Evolutionary conservation across 2,888 invertebrate species (phyloP).

Genomic region (Euproctis similis): DNA sequence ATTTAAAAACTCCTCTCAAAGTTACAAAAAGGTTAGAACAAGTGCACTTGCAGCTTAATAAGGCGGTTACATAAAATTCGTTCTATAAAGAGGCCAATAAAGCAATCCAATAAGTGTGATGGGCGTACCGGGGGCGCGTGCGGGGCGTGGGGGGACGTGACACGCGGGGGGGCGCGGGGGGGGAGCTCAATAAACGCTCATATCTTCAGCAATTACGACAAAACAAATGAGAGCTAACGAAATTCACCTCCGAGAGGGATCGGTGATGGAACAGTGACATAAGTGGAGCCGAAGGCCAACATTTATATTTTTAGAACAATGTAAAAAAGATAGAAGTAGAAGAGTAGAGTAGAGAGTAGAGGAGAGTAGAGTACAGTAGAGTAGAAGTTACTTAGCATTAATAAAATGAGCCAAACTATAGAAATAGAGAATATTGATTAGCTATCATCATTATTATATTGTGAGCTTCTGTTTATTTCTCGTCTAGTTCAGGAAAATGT

Average conservation of each 20-base stretch:
- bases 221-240: slow-evolving; percentile 73
- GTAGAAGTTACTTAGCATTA: too few species aligned
- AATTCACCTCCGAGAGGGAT: slow-evolving; percentile 63
- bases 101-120: slow-evolving; percentile 54
- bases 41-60: slow-evolving; percentile 32
- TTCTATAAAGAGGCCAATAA: slow-evolving; percentile 49
- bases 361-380: too few species aligned
- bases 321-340: too few species aligned
- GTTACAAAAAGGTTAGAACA: slow-evolving; percentile 13
- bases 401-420: too few species aligned
- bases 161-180: slow-evolving; percentile 14
- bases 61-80: slow-evolving; percentile 51
- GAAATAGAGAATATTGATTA: too few species aligned
- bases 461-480: too few species aligned
- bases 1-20: not conserved
- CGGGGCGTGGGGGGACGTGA: slow-evolving; percentile 12
- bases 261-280: slow-evolving; percentile 27
- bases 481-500: too few species aligned
- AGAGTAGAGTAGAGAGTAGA: too few species aligned
- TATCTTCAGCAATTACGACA: slow-evolving; percentile 69
- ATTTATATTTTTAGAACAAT: too few species aligned
- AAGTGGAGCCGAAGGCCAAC: slow-evolving; percentile 25
- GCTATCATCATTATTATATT: too few species aligned
- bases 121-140: slow-evolving; percentile 25
- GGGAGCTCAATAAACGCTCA: slow-evolving; percentile 48